These are phyloP conservation scores for Alviniconcha marisindica DNA, from an alignment of 1,140 invertebrate genomes.

Conservation along the genomic window DNA sequence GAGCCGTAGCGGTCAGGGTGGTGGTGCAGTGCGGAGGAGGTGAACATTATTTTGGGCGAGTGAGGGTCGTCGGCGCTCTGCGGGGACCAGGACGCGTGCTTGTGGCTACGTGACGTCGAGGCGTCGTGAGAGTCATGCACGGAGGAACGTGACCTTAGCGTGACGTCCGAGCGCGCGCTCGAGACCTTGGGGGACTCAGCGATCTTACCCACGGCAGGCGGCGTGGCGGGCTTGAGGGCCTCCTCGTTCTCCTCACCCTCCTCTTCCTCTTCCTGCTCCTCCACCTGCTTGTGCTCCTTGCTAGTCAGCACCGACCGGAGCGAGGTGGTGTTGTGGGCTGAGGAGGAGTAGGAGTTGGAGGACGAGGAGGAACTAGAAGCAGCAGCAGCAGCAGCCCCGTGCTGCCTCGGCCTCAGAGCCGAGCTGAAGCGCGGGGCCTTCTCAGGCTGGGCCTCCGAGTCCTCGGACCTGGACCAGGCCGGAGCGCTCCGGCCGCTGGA, in stretches of 20 bases:
- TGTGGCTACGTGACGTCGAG: background rate
- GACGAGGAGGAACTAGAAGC: background rate
- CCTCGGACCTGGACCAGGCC: background rate
- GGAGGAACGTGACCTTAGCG: constrained; percentile 19
- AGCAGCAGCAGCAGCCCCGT: no score
- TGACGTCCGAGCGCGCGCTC: background rate
- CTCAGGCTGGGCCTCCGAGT: background rate
- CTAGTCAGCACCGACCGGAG: background rate
- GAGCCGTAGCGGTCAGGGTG: background rate
- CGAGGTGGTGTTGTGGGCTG: background rate
- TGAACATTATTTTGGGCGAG: constrained; percentile 20
- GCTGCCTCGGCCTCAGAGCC: constrained; percentile 27
- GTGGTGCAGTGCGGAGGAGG: constrained; percentile 29
- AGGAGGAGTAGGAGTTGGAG: no score
- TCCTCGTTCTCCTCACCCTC: no score
- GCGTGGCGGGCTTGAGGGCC: background rate
- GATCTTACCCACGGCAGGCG: background rate
- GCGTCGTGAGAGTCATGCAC: background rate
- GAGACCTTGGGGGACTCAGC: background rate
- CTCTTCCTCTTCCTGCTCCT: no score
- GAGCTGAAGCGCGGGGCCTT: constrained; percentile 28
- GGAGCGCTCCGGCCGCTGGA: background rate
- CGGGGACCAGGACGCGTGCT: background rate
- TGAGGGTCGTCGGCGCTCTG: background rate
- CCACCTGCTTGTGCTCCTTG: background rate